phyloP scores from a whole-genome alignment of 2,797 vertebrate genomes.

The Peromyscus eremicus region DNA sequence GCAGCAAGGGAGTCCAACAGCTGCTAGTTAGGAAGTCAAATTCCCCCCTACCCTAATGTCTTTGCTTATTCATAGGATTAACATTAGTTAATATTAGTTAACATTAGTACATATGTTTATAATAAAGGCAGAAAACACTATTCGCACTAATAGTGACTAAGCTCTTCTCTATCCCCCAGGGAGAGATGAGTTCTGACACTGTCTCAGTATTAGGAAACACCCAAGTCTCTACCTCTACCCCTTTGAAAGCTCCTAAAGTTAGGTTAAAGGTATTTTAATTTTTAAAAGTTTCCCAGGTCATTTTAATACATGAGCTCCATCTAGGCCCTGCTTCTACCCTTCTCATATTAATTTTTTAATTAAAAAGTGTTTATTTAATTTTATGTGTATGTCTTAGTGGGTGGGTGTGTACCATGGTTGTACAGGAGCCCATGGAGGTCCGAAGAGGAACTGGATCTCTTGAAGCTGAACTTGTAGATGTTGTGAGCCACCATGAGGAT shows the following conservation, averaged over 20 bases:
- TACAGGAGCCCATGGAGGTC: background rate
- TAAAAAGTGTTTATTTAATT: background rate
- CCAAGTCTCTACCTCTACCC: background rate
- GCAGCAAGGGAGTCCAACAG: background rate
- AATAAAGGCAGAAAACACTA: background rate
- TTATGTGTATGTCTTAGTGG: background rate
- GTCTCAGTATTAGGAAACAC: background rate
- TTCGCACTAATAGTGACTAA: background rate
- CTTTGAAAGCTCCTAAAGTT: conserved; percentile 5
- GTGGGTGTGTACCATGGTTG: background rate
- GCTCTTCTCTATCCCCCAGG: background rate
- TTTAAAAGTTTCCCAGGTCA: background rate
- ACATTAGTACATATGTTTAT: background rate
- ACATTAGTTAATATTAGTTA: background rate
- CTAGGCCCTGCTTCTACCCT: background rate
- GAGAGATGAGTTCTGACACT: background rate
- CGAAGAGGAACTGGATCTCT: background rate
- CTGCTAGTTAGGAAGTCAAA: background rate
- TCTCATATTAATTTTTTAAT: background rate
- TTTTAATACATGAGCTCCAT: background rate
- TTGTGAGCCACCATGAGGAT: background rate
- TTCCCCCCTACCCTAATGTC: background rate
- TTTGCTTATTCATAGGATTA: background rate
- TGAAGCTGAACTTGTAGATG: background rate
- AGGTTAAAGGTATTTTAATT: background rate